Base-by-base conservation (phyloP, 2,888 invertebrate species). In the Amiota communis region DNA sequence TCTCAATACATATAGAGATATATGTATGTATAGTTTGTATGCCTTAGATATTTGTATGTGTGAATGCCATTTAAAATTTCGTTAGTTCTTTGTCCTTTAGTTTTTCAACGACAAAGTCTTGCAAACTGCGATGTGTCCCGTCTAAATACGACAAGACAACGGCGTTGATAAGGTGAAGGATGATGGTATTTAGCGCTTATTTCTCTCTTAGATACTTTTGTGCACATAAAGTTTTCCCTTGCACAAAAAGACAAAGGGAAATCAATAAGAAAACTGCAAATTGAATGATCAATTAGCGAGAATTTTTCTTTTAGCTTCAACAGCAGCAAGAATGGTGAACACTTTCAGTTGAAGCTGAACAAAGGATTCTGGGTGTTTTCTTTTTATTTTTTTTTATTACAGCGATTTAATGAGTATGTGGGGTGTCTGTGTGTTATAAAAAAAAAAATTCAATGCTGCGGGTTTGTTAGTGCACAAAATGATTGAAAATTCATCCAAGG, bases 191-290 rank as follows among this genome's bases (percentile, higher is more conserved):
- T 68, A 68, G 51, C 51, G 17, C 36, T 47, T 53, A 13, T 46
- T n/a, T 13, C 13, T 23, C n/a, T 20, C 67, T 53, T 53, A 20
- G 67, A n/a, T 20, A 59, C 59, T 59, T 51, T 59, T 20, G 15
- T 59, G 59, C 17, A 1, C 20, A 20, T 36, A 51, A 51, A 51
- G 51, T 68, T 68, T 68, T 68, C n/a, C 53, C 11, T 17, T 36
- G 36, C 63, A 59, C 11, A n/a, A 59, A 59, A 51, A 15, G 49
- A 49, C 8, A 20, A 49, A 68, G n/a, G 12, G 53, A 68, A 68
- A 68, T 68, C 67, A 68, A 68, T 68, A n/a, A n/a, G 67, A 68
- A 51, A 68, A 68, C 67, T 68, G 67, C 67, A 68, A 68, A 68
- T 68, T 68, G 67, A 68, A 68, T 68, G 67, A 68, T 68, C 67